phyloP scores from a whole-genome alignment of 64 coral and sea anemone genomes.

The Pocillopora verrucosa region DNA sequence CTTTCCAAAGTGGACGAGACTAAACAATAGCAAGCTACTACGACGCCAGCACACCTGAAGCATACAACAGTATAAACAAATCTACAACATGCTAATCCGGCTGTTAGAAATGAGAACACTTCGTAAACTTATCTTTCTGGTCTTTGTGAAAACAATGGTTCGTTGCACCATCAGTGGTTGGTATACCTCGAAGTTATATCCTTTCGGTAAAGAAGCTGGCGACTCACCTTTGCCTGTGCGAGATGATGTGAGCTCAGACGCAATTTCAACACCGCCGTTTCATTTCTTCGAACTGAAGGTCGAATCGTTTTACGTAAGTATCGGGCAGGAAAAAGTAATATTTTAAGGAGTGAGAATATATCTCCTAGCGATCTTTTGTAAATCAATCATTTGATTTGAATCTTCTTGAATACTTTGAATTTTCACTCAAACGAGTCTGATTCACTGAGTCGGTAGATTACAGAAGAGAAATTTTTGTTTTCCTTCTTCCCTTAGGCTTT shows the following conservation, averaged over 20 bases:
- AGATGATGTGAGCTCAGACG: background rate
- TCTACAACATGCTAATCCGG: background rate
- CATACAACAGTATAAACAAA: background rate
- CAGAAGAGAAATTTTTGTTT: no score
- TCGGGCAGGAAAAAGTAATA: background rate
- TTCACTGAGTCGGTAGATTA: no score
- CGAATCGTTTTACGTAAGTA: constrained; percentile 6
- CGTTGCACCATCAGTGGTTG: background rate
- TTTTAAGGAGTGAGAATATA: background rate
- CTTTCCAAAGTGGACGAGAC: background rate
- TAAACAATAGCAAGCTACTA: background rate
- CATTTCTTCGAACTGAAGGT: constrained; percentile 17
- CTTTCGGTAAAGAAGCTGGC: background rate
- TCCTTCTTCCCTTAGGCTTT: no score
- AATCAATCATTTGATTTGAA: background rate
- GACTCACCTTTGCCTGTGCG: background rate
- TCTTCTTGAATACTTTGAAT: no score
- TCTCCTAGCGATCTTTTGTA: background rate
- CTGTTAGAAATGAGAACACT: background rate
- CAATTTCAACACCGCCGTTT: background rate
- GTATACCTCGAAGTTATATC: background rate
- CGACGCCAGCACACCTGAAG: background rate
- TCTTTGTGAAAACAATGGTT: background rate
- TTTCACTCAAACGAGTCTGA: no score
- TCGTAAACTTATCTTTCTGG: background rate